These are phyloP conservation scores for Cosmia pyralina DNA, from an alignment of 2,888 invertebrate genomes.

Conservation along the genomic window DNA sequence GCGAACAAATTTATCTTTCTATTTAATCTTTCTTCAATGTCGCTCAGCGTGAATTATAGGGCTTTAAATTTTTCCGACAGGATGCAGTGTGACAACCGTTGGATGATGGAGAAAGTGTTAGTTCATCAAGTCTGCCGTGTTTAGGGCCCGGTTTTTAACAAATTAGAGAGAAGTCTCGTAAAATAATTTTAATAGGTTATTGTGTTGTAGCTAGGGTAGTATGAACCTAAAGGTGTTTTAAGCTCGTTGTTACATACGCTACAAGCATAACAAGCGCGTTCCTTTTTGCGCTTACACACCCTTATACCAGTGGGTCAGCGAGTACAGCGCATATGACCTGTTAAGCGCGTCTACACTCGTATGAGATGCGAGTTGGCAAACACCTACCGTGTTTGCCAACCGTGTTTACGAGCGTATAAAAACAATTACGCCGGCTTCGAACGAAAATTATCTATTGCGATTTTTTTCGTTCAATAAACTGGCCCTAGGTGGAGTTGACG, in stretches of 20 bases:
- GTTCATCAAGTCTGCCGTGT: conserved; percentile 4
- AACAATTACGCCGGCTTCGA: too few species aligned
- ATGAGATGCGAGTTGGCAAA: too few species aligned
- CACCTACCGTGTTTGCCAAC: too few species aligned
- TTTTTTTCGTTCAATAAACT: too few species aligned
- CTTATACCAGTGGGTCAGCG: background rate
- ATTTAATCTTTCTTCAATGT: background rate
- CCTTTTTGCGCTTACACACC: background rate
- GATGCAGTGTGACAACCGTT: conserved; percentile 24
- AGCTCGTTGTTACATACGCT: background rate
- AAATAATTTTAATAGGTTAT: background rate
- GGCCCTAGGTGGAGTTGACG: too few species aligned
- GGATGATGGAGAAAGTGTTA: conserved; percentile 1
- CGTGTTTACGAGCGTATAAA: too few species aligned
- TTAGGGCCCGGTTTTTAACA: conserved; percentile 7
- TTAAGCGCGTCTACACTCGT: too few species aligned
- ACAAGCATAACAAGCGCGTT: background rate
- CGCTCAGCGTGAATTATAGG: conserved; percentile 30
- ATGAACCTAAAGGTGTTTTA: background rate
- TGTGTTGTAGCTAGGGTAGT: background rate
- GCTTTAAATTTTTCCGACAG: background rate
- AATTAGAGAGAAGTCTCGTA: background rate
- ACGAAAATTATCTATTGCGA: too few species aligned
- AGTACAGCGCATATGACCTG: too few species aligned
- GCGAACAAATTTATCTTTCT: too few species aligned